Evolutionary conservation across 1,140 invertebrate species (phyloP).

Genomic region (Marisa cornuarietis): DNA sequence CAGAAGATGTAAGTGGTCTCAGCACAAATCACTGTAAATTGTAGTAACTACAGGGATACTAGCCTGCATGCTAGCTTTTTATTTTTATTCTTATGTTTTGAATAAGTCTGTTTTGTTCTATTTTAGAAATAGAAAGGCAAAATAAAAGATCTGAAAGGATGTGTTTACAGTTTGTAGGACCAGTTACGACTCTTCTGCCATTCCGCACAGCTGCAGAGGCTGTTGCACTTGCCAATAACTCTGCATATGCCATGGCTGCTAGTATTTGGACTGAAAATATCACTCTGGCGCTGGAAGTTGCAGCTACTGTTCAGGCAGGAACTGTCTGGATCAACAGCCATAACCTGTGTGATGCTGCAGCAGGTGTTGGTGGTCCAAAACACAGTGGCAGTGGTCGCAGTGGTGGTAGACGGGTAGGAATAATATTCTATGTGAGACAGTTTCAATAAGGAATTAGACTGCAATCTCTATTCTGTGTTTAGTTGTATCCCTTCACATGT

Average conservation of each 20-base stretch:
- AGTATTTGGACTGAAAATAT: slow-evolving; percentile 73
- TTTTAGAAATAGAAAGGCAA: too few relatives aligned
- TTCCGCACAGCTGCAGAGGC: slow-evolving; percentile 74
- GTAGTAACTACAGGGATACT: too few relatives aligned
- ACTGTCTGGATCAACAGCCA: slow-evolving; percentile 73
- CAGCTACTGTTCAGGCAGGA: slow-evolving; percentile 68
- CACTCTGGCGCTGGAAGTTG: slow-evolving; percentile 70
- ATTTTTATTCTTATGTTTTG: not conserved
- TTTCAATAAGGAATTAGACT: not conserved
- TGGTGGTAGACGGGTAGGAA: slow-evolving; percentile 63
- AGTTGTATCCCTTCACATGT: not conserved
- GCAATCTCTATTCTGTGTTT: not conserved
- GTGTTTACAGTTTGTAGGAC: slow-evolving; percentile 60
- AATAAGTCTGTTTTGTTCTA: too few relatives aligned
- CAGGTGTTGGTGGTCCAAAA: slow-evolving; percentile 69
- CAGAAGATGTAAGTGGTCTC: slow-evolving; percentile 59
- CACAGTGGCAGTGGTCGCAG: slow-evolving; percentile 67
- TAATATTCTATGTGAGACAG: not conserved
- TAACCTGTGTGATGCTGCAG: slow-evolving; percentile 69
- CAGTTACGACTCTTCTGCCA: slow-evolving; percentile 68
- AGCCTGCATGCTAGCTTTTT: not conserved
- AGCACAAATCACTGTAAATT: too few relatives aligned
- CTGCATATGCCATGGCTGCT: slow-evolving; percentile 67
- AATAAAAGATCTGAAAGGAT: too few relatives aligned
- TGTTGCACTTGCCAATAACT: slow-evolving; percentile 71